Evolutionary conservation across 1,140 invertebrate genomes (phyloP), one percentile per base, ranked within the genome.

Genomic region (Pentalonia nigronervosa): DNA sequence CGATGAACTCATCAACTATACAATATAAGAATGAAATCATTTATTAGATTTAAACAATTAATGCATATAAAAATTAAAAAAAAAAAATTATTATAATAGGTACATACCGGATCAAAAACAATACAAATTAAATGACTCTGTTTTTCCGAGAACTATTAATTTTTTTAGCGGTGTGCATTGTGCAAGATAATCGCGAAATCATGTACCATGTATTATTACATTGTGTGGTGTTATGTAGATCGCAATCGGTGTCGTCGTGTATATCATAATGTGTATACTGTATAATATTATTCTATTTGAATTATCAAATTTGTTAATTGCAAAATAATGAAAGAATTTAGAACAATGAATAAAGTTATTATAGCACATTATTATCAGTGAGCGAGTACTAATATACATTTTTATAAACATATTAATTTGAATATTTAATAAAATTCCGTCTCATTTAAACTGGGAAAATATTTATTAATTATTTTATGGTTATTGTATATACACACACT

Each of bases 301-400:
- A 48, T 87, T 87, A 86, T 87, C 48, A 45, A 87, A 87, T n/a
- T 48, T 87, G 45, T 87, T 87, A 87, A 87, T 87, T 87, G 30
- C 84, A 47, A 41, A 87, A 87, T 34, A 25, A 87, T 47, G 45
- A 87, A 47, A 87, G 23, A 41, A 41, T 45, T 84, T 25, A 84
- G 36, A 84, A 84, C 41, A 84, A 84, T 41, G 83, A 84, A 84
- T 84, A 45, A 41, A 7, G 17, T 34, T 76, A n/a, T 67, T 67
- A 23, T 76, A 76, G n/a, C n/a, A 20, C n/a, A 76, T 76, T 76
- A 76, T 76, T n/a, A n/a, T 76, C n/a, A 6, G n/a, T 17, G 60
- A n/a, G 20, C 60, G 17, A 76, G 60, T 14, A 3, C 30, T n/a
- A 76, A 60, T 60, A 30, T 60, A 60, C 8, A n/a, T 48, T 48